Evolutionary conservation across 2,797 vertebrate genomes (phyloP), one percentile per base, ranked within the genome.

Genomic region (Falco berigora): DNA sequence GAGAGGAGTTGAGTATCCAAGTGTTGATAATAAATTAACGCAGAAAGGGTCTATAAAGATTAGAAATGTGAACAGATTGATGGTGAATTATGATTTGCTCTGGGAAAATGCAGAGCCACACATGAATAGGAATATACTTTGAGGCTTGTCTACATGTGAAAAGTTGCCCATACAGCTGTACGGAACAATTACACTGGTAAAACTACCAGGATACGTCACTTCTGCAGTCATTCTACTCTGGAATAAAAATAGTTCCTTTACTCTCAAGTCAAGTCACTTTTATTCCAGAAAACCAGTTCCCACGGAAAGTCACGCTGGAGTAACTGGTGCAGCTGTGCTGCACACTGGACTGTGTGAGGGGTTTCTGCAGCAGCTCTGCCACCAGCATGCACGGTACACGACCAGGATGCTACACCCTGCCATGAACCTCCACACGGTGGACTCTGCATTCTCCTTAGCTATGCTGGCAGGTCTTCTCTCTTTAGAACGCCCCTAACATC

Each of bases 381-480:
- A 4, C 36, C 49, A 17, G 44, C 16, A 1, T 11, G 14, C 20
- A 7, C 1, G 3, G 4, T n/a, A 23, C 16, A 25, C 11, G 6
- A 27, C 42, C 28, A 69, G 64, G 30, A 28, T 47, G 49, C 63
- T 58, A 47, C 71, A 82, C 11, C 8, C 10, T 8, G 17, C 27
- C 4, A 0, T 6, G 32, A 66, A 53, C 25, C 34, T 44, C 68
- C 2, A 0, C 0, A 38, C 0, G 1, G 28, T 12, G 56, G 19
- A 32, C 47, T 79, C 52, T 30, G 27, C 3, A 0, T 1, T 77
- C 44, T 66, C 63, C 46, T 74, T 17, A 68, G 42, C 27, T 62
- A 24, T 1, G 4, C 38, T 61, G 66, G 23, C 56, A 74, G 79
- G 18, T 67, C 20, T 46, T 27, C 27, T 7, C 34, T 28, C 6